Evolutionary conservation across 2,888 invertebrate species (phyloP), one percentile per base, ranked within the genome.

Genomic region (Melanophora roralis): DNA sequence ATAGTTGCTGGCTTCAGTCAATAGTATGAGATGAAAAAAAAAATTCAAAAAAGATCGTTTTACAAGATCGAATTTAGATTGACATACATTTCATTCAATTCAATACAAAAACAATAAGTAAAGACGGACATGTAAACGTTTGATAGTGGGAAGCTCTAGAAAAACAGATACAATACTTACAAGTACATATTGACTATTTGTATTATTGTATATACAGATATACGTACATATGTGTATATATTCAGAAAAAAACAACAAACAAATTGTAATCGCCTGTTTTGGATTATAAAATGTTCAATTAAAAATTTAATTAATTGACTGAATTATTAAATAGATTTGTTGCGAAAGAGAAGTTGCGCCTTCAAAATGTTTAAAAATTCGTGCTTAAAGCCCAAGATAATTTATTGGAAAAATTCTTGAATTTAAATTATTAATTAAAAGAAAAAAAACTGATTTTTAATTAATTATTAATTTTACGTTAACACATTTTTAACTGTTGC

Each of bases 61-160:
- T 83, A 83, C 82, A 82, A 81, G 83, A 83, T 83, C 81, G 79
- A 83, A 74, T 83, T 78, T 78, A 60, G 72, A 78, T 75, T 80
- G 81, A 69, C 81, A 81, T 19, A 76, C 68, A 80, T 80, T 76
- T 34, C 23, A 16, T 74, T 74, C 21, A 34, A 38, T 74, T 74
- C 57, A 53, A 55, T 36, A 38, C 73, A 55, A n/a, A n/a, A 49
- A 57, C 21, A 14, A 19, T 51, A 34, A 38, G 34, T 57, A 78
- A 38, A 67, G 14, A 57, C 12, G 21, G 21, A 47, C 45, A 69
- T 55, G 36, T 40, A 59, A 71, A 59, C 45, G 69, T 62, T 77
- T 45, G 62, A 69, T 72, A 77, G 78, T 82, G 73, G 79, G 81
- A 81, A 82, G 82, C 82, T 72, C 73, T 80, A 73, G 51, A 80